These are phyloP conservation scores for Stictonetta naevosa DNA, from an alignment of 2,113 vertebrate genomes.

Conservation along the genomic window DNA sequence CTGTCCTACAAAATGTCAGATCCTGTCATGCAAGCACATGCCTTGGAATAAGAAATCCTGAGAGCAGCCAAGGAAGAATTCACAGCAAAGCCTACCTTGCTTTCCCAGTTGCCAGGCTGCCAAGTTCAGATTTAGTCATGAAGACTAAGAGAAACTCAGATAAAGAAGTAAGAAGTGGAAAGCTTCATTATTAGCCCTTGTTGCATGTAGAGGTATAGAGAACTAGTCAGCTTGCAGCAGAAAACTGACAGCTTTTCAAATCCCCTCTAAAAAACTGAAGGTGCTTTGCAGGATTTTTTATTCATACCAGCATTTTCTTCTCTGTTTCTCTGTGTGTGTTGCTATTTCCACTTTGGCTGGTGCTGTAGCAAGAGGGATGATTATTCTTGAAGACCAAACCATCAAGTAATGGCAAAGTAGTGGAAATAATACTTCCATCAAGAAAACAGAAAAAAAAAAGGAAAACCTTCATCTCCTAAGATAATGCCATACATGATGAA, in stretches of 20 bases:
- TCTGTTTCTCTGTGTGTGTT: background rate
- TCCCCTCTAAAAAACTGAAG: slow-evolving; percentile 11
- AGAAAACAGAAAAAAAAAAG: background rate
- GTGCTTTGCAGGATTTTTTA: background rate
- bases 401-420: background rate
- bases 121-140: slow-evolving; percentile 15
- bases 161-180: slow-evolving; percentile 31
- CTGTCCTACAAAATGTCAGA: background rate
- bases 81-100: background rate
- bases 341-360: background rate
- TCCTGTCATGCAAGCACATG: background rate
- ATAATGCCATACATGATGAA: slow-evolving; percentile 43
- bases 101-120: background rate
- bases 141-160: background rate
- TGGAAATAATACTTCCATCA: background rate
- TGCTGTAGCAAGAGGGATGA: background rate
- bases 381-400: background rate
- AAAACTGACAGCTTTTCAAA: slow-evolving; percentile 57
- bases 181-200: slow-evolving; percentile 16
- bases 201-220: background rate
- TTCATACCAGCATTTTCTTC: background rate
- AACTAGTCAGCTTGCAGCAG: background rate
- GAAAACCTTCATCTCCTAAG: slow-evolving; percentile 31
- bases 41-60: slow-evolving; percentile 5
- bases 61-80: background rate